phyloP scores from a whole-genome alignment of 1,140 invertebrate genomes.

The Oreohelix idahoensis region DNA sequence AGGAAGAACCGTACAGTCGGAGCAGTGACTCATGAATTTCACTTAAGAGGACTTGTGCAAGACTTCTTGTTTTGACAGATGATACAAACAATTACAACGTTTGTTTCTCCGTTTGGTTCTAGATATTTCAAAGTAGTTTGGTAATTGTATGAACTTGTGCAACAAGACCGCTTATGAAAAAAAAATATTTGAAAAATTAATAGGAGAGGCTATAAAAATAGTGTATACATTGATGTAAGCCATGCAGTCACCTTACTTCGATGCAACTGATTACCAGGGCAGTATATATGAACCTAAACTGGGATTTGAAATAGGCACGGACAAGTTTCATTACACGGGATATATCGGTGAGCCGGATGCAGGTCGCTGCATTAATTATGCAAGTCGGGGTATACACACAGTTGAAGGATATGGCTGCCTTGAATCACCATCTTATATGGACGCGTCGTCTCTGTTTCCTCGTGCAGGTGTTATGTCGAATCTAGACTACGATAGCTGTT shows the following conservation, averaged over 20 bases:
- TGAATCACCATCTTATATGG: not conserved
- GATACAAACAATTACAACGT: too few species aligned
- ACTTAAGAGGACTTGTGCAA: too few species aligned
- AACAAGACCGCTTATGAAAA: too few species aligned
- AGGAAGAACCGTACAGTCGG: too few species aligned
- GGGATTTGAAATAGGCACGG: not conserved
- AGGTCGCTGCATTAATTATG: not conserved
- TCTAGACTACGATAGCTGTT: not conserved
- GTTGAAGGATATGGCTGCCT: not conserved
- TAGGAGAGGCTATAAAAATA: too few species aligned
- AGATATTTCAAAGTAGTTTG: not conserved
- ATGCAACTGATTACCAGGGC: not conserved
- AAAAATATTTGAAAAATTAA: not conserved
- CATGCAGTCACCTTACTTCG: conserved; percentile 28
- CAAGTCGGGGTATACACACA: not conserved
- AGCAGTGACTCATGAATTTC: too few species aligned
- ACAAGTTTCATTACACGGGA: not conserved
- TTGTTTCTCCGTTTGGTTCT: not conserved
- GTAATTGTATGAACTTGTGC: not conserved
- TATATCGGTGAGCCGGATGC: not conserved
- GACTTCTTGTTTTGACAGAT: too few species aligned
- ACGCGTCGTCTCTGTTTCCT: not conserved
- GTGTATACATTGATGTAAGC: not conserved
- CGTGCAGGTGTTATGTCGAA: not conserved
- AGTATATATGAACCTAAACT: not conserved